Evolutionary conservation across 2,888 invertebrate genomes (phyloP).

Genomic region (Cyaniris semiargus): DNA sequence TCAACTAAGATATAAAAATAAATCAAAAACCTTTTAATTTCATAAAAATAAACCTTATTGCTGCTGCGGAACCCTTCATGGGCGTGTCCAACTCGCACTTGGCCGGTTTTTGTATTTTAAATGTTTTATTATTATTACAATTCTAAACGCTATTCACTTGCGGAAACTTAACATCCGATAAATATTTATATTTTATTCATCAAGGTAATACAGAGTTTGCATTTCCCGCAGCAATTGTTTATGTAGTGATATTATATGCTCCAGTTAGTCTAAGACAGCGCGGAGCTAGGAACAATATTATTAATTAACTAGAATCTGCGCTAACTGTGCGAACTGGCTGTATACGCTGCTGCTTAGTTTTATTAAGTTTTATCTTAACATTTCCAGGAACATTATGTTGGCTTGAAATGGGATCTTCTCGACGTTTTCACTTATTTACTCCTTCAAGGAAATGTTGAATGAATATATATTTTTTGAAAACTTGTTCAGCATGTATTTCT

Average conservation of each 20-base stretch:
- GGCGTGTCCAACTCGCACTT: too few relatives aligned
- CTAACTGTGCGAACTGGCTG: conserved; percentile 19
- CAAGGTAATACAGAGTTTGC: background rate
- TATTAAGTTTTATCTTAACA: conserved; percentile 10
- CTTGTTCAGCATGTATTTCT: background rate
- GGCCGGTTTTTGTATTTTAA: background rate
- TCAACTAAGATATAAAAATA: too few relatives aligned
- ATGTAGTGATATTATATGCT: conserved; percentile 22
- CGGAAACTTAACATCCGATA: background rate
- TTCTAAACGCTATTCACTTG: too few relatives aligned
- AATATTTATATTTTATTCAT: conserved; percentile 12
- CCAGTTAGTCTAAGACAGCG: conserved; percentile 4
- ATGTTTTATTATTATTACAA: too few relatives aligned
- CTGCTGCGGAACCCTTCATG: too few relatives aligned
- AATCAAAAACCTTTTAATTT: too few relatives aligned
- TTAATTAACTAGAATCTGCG: conserved; percentile 22
- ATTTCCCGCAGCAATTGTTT: conserved; percentile 18
- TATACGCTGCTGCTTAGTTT: conserved; percentile 10
- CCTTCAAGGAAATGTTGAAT: background rate
- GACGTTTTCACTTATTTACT: background rate
- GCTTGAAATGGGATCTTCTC: background rate
- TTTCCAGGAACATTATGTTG: background rate
- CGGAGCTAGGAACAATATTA: conserved; percentile 13
- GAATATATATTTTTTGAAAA: background rate
- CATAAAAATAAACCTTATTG: too few relatives aligned